A percentile compares a stretch with the other conserved stretches of the same genome.
Evolutionary conservation across 2,888 invertebrate species (phyloP).

Genomic region (Eulithis prunata): DNA sequence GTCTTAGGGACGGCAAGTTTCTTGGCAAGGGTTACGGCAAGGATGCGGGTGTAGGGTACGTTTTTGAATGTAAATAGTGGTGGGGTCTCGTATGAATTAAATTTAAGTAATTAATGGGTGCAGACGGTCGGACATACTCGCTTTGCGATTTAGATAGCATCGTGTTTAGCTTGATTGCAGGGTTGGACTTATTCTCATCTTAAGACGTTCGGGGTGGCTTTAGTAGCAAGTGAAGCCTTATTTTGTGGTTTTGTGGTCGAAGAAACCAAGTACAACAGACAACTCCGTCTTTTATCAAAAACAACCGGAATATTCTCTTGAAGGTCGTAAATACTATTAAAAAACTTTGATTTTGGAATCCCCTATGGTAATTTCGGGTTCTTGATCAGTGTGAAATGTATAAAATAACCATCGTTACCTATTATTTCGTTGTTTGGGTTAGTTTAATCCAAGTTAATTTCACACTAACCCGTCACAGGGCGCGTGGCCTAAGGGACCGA

Average conservation of each 20-base stretch:
- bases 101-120: slow-evolving; percentile 83
- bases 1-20: slow-evolving; percentile 82
- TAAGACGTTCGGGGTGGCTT: slow-evolving; percentile 10
- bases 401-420: slow-evolving; percentile 22
- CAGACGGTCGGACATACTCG: slow-evolving; percentile 45
- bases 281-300: too few relatives aligned
- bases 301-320: too few relatives aligned
- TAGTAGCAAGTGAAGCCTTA: background rate
- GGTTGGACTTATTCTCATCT: slow-evolving; percentile 30
- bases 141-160: slow-evolving; percentile 60
- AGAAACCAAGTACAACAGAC: too few relatives aligned
- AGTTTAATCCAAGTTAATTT: slow-evolving; percentile 51
- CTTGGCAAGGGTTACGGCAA: slow-evolving; percentile 77
- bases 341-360: too few relatives aligned
- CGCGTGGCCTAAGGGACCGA: slow-evolving; percentile 57
- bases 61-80: slow-evolving; percentile 84
- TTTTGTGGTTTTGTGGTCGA: too few relatives aligned
- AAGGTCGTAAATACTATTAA: too few relatives aligned
- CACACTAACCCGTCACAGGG: slow-evolving; percentile 60
- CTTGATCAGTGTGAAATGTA: background rate
- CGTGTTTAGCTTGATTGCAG: slow-evolving; percentile 55
- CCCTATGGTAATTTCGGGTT: too few relatives aligned
- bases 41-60: slow-evolving; percentile 62
- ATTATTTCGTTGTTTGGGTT: slow-evolving; percentile 32
- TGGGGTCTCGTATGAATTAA: slow-evolving; percentile 81